A percentile compares a stretch with the other conserved stretches of the same genome.
phyloP scores from a whole-genome alignment of 2,113 vertebrate species.

The Oryzias melastigma region DNA sequence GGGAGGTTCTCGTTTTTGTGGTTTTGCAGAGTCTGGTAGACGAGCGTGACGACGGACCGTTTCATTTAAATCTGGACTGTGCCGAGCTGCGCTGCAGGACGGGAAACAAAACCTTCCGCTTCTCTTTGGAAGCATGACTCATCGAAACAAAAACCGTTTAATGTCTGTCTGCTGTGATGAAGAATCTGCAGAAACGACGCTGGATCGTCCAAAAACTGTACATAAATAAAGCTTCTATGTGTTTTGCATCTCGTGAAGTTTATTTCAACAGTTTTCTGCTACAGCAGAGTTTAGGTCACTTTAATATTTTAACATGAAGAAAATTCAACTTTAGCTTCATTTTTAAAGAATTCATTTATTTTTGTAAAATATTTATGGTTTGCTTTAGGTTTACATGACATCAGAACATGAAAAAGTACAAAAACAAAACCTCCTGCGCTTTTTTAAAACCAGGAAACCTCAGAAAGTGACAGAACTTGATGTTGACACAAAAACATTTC shows the following conservation, averaged over 20 bases:
- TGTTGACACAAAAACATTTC: no score
- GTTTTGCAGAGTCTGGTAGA: constrained; percentile 81
- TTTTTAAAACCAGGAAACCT: no score
- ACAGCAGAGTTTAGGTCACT: no score
- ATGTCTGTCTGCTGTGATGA: rapidly evolving
- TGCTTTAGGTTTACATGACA: no score
- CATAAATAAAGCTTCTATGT: constrained; percentile 31
- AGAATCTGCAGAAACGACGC: not conserved
- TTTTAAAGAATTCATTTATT: no score
- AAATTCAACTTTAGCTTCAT: no score
- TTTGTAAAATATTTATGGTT: no score
- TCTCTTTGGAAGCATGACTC: constrained; percentile 72
- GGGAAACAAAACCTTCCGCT: constrained; percentile 88
- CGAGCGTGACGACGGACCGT: constrained; percentile 80
- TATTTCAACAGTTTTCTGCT: no score
- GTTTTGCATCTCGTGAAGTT: not conserved
- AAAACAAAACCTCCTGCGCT: no score
- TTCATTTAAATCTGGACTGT: constrained; percentile 75
- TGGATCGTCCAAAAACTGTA: not conserved
- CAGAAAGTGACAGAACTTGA: no score
- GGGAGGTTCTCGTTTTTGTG: not conserved
- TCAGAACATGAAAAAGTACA: no score
- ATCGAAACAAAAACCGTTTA: not conserved
- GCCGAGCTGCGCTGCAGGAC: constrained; percentile 85
- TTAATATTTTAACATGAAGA: no score